Conservation (phyloP, 1,140 invertebrate genomes). For the Drosophila orena region DNA sequence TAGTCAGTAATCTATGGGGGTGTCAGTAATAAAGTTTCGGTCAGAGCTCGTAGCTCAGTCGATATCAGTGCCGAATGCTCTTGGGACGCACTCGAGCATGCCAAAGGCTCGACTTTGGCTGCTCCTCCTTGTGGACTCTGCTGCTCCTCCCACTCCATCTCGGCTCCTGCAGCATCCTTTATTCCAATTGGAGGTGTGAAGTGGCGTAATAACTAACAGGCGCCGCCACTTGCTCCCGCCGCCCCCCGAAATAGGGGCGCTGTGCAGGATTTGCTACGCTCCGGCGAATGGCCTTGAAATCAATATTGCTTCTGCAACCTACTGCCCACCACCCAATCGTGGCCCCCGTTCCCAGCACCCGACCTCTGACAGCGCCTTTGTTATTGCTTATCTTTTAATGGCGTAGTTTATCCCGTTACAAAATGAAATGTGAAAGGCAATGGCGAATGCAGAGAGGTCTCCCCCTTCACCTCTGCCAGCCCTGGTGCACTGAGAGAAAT, state of each 20-base stretch:
- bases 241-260: not conserved
- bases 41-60: constrained; percentile 39
- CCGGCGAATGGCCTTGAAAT: constrained; percentile 71
- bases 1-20: constrained; percentile 1
- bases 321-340: not conserved
- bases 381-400: constrained; percentile 78
- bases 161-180: constrained; percentile 8
- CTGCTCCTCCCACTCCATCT: constrained; percentile 2
- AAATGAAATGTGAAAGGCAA: constrained; percentile 74
- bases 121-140: not conserved
- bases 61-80: constrained; percentile 66
- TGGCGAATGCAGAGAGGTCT: constrained; percentile 1
- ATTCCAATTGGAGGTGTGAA: constrained; percentile 66
- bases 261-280: constrained; percentile 55
- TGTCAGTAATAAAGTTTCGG: constrained; percentile 51
- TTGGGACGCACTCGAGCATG: constrained; percentile 71
- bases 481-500: constrained; percentile 7
- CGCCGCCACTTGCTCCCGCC: constrained; percentile 49
- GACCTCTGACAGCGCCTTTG: constrained; percentile 13
- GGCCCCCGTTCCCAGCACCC: not conserved
- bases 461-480: not conserved
- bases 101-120: constrained; percentile 66
- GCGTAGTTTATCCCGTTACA: constrained; percentile 73
- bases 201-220: constrained; percentile 79
- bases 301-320: constrained; percentile 57